phyloP scores from a whole-genome alignment of 2,797 vertebrate genomes.

The Myoxocephalus aenaeus region DNA sequence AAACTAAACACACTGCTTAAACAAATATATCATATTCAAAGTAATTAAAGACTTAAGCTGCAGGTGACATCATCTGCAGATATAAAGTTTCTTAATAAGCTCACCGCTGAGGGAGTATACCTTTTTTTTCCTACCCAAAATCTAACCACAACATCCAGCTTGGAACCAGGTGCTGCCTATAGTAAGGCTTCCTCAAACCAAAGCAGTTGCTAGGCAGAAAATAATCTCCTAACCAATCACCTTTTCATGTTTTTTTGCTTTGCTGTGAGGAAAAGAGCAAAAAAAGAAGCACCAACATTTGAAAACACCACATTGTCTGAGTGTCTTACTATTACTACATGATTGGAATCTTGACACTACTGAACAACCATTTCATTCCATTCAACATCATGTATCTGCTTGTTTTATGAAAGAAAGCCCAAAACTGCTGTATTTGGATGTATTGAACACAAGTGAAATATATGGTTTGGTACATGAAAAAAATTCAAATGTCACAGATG shows the following conservation, averaged over 20 bases:
- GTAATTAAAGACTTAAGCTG: neutral
- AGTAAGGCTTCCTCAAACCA: neutral
- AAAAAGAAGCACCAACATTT: neutral
- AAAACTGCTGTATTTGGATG: too few relatives aligned
- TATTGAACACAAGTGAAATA: too few relatives aligned
- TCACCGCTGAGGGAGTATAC: neutral
- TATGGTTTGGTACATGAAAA: too few relatives aligned
- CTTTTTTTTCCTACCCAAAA: neutral
- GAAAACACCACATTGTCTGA: neutral
- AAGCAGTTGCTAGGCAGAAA: slow-evolving; percentile 34
- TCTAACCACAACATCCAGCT: neutral
- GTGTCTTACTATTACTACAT: neutral
- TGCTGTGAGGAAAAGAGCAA: neutral
- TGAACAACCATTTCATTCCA: neutral
- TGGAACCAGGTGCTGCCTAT: neutral
- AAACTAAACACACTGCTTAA: neutral
- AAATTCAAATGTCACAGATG: too few relatives aligned
- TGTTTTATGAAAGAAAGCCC: too few relatives aligned
- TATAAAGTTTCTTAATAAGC: neutral
- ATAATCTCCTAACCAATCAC: slow-evolving; percentile 8
- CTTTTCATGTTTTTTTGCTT: neutral
- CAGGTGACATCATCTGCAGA: neutral
- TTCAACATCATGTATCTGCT: neutral
- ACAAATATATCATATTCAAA: slow-evolving; percentile 9
- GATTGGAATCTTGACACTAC: neutral